Evolutionary conservation across 2,888 invertebrate species (phyloP), one percentile per base, ranked within the genome.

Genomic region (Thera obeliscata): DNA sequence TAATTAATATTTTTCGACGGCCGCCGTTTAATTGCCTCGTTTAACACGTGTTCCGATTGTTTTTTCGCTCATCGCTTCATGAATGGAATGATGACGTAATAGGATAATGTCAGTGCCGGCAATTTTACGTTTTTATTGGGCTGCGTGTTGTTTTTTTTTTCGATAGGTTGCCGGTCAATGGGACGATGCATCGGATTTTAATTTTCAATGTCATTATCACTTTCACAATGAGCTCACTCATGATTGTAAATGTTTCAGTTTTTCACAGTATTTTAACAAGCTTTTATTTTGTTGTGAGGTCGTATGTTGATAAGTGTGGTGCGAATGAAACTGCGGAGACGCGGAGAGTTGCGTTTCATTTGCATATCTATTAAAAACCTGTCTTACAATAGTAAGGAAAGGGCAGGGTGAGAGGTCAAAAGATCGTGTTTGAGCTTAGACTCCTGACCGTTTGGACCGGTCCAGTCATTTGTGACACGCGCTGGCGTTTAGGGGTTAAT

Each of bases 191-290:
- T 89, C 84, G 91, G 83, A 81, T 86, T 91, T 91, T 92, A 91
- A 92, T 91, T 91, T 89, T 90, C 93, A 93, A 91, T 93, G 93
- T 90, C 93, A 93, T 93, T 93, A 93, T 87, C 93, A 90, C 90
- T 91, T 90, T 91, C 88, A 88, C 91, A 89, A 91, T 91, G 89
- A 90, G 87, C 78, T 69, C 63, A 79, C 71, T 77, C 81, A 79
- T 79, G 81, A 75, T 76, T 78, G 76, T 76, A 69, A 73, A 73
- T 74, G 69, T 57, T 66, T 54, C 61, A 63, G 56, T 75, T 73
- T 74, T 69, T 72, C 66, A 63, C 49, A 36, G 52, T 61, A 52
- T 66, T 66, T 66, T 61, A 73, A 74, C 71, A 62, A 52, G 74
- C 70, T 33, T 58, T 62, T 66, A 63, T 63, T 59, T 58, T 56